phyloP scores from a whole-genome alignment of 2,888 invertebrate genomes.

The Masnerella sp. region DNA sequence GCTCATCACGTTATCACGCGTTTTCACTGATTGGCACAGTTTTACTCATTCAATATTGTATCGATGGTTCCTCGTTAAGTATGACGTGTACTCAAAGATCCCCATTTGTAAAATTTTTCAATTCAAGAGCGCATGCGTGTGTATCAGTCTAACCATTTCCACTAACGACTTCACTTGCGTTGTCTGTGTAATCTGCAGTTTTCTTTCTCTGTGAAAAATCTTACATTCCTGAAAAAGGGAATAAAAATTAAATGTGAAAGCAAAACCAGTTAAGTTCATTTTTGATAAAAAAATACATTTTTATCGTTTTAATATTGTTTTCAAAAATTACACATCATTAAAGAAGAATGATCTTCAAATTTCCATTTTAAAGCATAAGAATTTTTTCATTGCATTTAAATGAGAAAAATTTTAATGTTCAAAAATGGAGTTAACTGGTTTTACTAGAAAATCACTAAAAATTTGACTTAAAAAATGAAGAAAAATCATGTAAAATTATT shows the following conservation, averaged over 20 bases:
- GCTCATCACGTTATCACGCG: constrained; percentile 66
- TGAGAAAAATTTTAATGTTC: no score
- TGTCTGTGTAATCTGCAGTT: constrained; percentile 44
- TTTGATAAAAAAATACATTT: background rate
- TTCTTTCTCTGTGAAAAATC: constrained; percentile 1
- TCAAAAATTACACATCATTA: no score
- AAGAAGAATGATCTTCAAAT: no score
- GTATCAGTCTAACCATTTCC: constrained; percentile 55
- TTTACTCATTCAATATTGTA: constrained; percentile 74
- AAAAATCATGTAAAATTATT: background rate
- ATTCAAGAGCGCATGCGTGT: constrained; percentile 62
- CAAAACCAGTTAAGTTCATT: no score
- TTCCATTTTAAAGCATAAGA: no score
- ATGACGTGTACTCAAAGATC: constrained; percentile 68
- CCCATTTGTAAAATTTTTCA: constrained; percentile 71
- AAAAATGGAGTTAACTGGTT: no score
- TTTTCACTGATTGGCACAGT: constrained; percentile 72
- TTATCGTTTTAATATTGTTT: no score
- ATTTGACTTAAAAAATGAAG: constrained; percentile 4
- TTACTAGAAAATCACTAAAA: background rate
- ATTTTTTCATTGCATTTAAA: no score
- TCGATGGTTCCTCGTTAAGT: constrained; percentile 76
- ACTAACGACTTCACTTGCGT: no score
- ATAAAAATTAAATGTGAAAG: no score
- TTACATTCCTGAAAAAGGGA: no score